A percentile compares a stretch with the other conserved stretches of the same genome.
Conservation (phyloP, 2,888 invertebrate genomes). For the Volucella inanis region DNA sequence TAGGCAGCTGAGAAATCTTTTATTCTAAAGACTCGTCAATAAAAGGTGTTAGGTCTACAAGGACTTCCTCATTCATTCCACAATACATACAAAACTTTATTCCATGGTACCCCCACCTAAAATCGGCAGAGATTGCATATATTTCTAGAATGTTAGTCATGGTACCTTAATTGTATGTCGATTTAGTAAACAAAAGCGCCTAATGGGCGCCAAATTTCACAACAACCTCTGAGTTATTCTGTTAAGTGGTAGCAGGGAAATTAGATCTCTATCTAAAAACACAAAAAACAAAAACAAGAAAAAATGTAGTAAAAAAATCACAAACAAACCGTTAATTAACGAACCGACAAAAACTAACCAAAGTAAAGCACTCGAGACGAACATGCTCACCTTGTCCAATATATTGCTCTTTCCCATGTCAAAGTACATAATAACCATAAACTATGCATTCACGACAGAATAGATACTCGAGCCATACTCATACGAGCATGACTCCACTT, state of each 20-base stretch:
- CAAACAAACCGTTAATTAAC: not conserved
- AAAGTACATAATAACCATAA: not conserved
- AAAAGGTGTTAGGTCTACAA: too few species aligned
- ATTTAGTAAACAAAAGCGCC: not conserved
- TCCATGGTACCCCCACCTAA: not conserved
- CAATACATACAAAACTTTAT: too few species aligned
- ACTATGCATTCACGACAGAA: not conserved
- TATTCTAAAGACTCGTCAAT: too few species aligned
- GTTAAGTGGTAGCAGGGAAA: slow-evolving; percentile 9
- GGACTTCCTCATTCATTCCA: too few species aligned
- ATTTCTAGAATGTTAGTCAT: not conserved
- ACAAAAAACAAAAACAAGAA: too few species aligned
- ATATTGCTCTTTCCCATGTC: slow-evolving; percentile 15
- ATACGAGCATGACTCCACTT: too few species aligned
- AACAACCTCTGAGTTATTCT: not conserved
- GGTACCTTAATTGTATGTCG: not conserved
- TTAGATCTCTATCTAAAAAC: slow-evolving; percentile 1
- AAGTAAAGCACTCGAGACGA: not conserved
- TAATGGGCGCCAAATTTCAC: not conserved
- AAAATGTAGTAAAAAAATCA: too few species aligned
- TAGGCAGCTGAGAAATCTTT: too few species aligned
- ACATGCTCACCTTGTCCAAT: slow-evolving; percentile 30
- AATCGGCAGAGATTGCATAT: not conserved
- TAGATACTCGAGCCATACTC: too few species aligned
- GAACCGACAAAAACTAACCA: slow-evolving; percentile 1